Evolutionary conservation across 2,113 vertebrate species (phyloP).

Genomic region (Hippocampus guttulatus): DNA sequence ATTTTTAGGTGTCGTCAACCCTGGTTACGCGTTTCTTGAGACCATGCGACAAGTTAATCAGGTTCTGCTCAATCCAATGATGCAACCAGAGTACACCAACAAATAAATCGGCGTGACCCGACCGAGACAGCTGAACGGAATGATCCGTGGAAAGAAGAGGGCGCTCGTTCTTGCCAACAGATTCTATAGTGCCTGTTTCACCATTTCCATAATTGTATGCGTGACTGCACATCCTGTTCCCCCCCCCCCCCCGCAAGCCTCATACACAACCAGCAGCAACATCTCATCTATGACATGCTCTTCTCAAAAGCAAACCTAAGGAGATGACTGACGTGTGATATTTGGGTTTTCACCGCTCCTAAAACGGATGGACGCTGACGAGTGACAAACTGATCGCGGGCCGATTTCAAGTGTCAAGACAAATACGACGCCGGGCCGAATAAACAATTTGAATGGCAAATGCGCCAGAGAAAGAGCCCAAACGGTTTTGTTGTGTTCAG

Average conservation of each 20-base stretch:
- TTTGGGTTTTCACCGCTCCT: neutral
- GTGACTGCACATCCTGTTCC: constrained; percentile 8
- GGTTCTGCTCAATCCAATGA: constrained; percentile 27
- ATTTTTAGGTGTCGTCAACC: too few relatives aligned
- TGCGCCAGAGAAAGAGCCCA: constrained; percentile 13
- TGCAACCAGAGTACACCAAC: constrained; percentile 24
- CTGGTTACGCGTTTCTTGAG: too few relatives aligned
- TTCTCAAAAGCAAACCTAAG: too few relatives aligned
- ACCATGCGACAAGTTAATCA: too few relatives aligned
- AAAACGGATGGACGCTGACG: neutral
- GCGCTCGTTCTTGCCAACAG: constrained; percentile 8
- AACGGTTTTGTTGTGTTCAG: constrained; percentile 48
- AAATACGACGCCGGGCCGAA: neutral
- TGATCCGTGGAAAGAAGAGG: constrained; percentile 19
- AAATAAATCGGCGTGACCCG: constrained; percentile 33
- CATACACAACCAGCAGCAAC: constrained; percentile 16
- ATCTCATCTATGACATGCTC: neutral
- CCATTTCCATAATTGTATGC: constrained; percentile 13
- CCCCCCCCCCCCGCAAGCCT: constrained; percentile 8
- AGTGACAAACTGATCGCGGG: neutral
- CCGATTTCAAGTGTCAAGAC: constrained; percentile 6
- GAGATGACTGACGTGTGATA: neutral
- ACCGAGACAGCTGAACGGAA: constrained; percentile 17
- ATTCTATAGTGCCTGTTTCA: constrained; percentile 2
- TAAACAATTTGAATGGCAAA: constrained; percentile 39